phyloP scores from a whole-genome alignment of 2,113 vertebrate species.

The Sus scrofa region DNA sequence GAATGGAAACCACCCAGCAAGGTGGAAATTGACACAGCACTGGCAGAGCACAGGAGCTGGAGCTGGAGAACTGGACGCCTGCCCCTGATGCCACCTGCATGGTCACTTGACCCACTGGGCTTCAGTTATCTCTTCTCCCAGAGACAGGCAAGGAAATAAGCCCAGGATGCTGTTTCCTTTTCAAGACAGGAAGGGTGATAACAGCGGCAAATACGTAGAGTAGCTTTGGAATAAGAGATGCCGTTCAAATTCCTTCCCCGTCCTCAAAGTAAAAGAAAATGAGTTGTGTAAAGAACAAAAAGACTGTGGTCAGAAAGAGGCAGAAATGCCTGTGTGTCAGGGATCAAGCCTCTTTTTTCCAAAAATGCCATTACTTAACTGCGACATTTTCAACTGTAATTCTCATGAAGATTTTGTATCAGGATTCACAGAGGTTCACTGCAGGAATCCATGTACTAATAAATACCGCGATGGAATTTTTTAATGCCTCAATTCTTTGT shows the following conservation, averaged over 20 bases:
- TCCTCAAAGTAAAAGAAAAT: not conserved
- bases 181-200: not conserved
- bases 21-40: not conserved
- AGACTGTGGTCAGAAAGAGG: not conserved
- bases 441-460: not conserved
- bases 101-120: not conserved
- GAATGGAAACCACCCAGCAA: not conserved
- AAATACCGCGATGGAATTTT: constrained; percentile 17
- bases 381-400: constrained; percentile 36
- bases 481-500: constrained; percentile 64
- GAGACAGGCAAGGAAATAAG: not conserved
- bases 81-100: rapidly evolving
- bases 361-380: not conserved
- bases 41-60: not conserved
- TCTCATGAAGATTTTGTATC: not conserved
- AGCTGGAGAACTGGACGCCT: not conserved
- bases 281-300: not conserved
- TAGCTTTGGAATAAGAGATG: not conserved
- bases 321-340: not conserved
- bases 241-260: not conserved
- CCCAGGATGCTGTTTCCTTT: not conserved
- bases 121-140: not conserved
- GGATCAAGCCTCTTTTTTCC: not conserved
- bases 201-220: not conserved
- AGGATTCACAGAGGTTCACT: not conserved